Evolutionary conservation across 2,888 invertebrate genomes (phyloP), one percentile per base, ranked within the genome.

Genomic region (Siphonodentalium dalli): DNA sequence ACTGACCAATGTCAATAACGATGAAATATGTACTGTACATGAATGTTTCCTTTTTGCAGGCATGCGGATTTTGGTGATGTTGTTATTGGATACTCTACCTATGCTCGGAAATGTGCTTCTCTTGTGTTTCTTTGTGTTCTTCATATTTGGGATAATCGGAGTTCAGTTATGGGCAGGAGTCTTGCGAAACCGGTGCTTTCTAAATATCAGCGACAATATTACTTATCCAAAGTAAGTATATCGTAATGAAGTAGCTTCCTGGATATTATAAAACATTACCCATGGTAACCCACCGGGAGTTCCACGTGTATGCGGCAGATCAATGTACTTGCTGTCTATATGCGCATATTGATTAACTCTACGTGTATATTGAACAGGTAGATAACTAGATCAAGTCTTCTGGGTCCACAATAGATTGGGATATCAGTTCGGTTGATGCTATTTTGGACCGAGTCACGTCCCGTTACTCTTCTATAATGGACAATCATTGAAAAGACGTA

Each of bases 121-220:
- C 66, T 86, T 99, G 63, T 99, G 99, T 84, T 99, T 99, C 87
- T 99, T 99, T 86, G 99, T 99, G 57, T 99, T 99, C 88, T 99
- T 99, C 87, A 99, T 99, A 82, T 99, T 99, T 80, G 99, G 99
- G 67, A 99, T 99, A 79, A 92, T 99, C 71, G 99, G 99, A 20
- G 99, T 99, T 34, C 99, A 99, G 83, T 87, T 99, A 45, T 99
- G 99, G 99, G 93, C 98, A 82, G 99, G 99, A 41, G 92, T 98
- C 60, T 86, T 99, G 48, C 86, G 98, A 65, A 96, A 97, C 82
- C 88, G 97, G 54, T 97, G 97, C 82, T 92, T 90, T 80, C 86
- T 93, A 57, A 87, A 88, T 62, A 84, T 89, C 63, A 88, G 89
- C 57, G 86, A 87, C 53, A 87, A 88, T 82, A 88, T 83, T 82